phyloP scores from a whole-genome alignment of 2,113 vertebrate species.

The Bungarus multicinctus region DNA sequence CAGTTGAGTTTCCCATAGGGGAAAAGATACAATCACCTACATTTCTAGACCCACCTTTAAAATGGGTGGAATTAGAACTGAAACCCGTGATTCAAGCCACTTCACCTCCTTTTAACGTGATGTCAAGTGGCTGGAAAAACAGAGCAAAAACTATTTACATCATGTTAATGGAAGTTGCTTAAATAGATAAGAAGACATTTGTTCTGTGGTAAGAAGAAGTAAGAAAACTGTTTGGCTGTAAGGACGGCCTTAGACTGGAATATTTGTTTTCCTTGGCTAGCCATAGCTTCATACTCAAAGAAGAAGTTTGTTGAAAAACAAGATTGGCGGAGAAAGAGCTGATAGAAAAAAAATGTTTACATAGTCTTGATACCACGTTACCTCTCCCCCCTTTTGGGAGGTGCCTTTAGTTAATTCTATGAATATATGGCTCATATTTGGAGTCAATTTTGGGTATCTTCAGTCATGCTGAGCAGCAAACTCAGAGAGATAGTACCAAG shows the following conservation, averaged over 20 bases:
- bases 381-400: neutral
- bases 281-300: constrained; percentile 50
- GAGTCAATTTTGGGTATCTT: constrained; percentile 41
- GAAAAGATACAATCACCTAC: neutral
- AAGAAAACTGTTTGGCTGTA: constrained; percentile 54
- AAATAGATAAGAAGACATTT: constrained; percentile 54
- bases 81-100: no score
- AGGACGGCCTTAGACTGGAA: constrained; percentile 62
- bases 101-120: neutral
- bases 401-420: constrained; percentile 35
- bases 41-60: neutral
- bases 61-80: neutral
- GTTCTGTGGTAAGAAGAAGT: constrained; percentile 43
- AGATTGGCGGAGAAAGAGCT: constrained; percentile 52
- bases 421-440: constrained; percentile 38
- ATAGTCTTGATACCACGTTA: constrained; percentile 52
- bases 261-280: constrained; percentile 73
- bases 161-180: constrained; percentile 34
- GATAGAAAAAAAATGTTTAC: constrained; percentile 53
- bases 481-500: constrained; percentile 23
- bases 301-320: constrained; percentile 60
- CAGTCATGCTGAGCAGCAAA: constrained; percentile 30
- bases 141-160: constrained; percentile 20
- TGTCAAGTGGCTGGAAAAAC: neutral
- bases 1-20: neutral